Evolutionary conservation across 2,113 vertebrate genomes (phyloP).

Genomic region (Rhodinocichla rosea): DNA sequence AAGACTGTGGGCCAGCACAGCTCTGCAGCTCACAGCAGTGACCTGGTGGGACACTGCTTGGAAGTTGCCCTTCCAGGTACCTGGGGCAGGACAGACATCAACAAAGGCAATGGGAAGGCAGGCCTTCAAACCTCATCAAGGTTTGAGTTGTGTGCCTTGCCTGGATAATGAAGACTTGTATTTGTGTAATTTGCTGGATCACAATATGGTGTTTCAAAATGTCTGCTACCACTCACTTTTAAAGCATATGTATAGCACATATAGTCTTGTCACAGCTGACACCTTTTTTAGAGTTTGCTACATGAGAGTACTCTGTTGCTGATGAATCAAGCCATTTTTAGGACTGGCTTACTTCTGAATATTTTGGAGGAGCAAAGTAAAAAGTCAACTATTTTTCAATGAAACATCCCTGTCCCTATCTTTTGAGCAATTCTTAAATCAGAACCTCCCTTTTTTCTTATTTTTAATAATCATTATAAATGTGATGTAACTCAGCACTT

Average conservation of each 20-base stretch:
- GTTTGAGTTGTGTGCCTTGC: neutral
- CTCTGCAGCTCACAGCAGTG: neutral
- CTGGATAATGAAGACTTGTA: neutral
- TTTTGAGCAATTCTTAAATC: neutral
- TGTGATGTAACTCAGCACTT: neutral
- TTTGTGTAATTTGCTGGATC: conserved; percentile 10
- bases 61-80: neutral
- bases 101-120: neutral
- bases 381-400: neutral
- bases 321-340: conserved; percentile 32
- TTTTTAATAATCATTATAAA: neutral
- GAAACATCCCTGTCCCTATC: neutral
- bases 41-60: neutral
- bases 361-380: neutral
- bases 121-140: neutral
- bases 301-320: conserved; percentile 1
- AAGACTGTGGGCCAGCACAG: neutral
- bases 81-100: neutral
- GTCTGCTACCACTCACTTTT: conserved; percentile 29
- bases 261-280: conserved; percentile 34
- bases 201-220: conserved; percentile 29
- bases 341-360: conserved; percentile 2
- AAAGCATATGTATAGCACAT: conserved; percentile 5
- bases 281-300: conserved; percentile 33
- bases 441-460: neutral